phyloP scores from a whole-genome alignment of 2,888 invertebrate species.

The Acleris laterana region DNA sequence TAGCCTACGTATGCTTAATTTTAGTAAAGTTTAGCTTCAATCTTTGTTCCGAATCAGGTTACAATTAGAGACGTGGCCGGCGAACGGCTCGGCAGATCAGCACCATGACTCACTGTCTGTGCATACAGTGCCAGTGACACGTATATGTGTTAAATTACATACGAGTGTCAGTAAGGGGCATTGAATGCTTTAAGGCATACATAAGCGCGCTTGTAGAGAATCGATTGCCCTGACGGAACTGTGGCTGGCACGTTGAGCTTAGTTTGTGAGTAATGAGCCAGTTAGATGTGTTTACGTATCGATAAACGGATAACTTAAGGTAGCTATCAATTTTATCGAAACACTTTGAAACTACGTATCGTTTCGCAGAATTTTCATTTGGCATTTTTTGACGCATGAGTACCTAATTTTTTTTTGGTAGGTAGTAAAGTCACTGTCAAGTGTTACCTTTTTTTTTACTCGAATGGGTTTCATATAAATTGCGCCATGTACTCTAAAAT shows the following conservation, averaged over 20 bases:
- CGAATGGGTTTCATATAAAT: too few relatives aligned
- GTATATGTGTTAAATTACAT: background rate
- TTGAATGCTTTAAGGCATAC: background rate
- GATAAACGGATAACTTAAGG: background rate
- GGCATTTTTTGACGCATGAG: too few relatives aligned
- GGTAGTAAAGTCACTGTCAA: too few relatives aligned
- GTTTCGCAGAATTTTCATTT: too few relatives aligned
- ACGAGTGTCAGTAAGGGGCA: background rate
- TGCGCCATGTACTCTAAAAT: too few relatives aligned
- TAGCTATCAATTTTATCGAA: background rate
- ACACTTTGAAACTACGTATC: too few relatives aligned
- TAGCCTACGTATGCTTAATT: background rate
- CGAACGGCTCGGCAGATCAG: slow-evolving; percentile 23
- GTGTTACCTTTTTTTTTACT: too few relatives aligned
- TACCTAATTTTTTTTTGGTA: too few relatives aligned
- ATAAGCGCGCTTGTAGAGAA: background rate
- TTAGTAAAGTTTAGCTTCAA: background rate
- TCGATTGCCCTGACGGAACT: slow-evolving; percentile 22
- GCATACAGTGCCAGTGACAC: background rate
- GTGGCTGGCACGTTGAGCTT: background rate
- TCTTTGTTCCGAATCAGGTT: slow-evolving; percentile 25
- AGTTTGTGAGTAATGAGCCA: slow-evolving; percentile 9
- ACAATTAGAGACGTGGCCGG: slow-evolving; percentile 24
- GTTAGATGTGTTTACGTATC: background rate
- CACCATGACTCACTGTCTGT: slow-evolving; percentile 29